phyloP scores from a whole-genome alignment of 2,113 vertebrate species.

The Zapus hudsonius region DNA sequence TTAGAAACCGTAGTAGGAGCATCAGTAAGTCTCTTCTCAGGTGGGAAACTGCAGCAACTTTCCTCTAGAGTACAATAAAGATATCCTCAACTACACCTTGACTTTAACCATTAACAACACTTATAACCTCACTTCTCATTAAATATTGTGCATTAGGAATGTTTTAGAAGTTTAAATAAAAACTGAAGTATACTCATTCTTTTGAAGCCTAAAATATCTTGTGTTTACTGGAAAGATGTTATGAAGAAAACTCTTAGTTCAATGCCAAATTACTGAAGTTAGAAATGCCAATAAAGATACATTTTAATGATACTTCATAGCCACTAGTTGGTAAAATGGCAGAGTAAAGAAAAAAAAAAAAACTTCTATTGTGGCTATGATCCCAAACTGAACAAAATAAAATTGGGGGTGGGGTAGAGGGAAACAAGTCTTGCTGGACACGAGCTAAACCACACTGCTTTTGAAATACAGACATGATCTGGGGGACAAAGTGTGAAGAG shows the following conservation, averaged over 20 bases:
- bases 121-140: conserved; percentile 50
- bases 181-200: background rate
- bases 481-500: background rate
- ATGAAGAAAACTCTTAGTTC: background rate
- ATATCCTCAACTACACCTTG: background rate
- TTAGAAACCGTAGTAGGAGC: background rate
- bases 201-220: background rate
- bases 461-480: background rate
- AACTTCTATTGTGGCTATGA: background rate
- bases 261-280: background rate
- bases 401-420: background rate
- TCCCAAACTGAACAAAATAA: background rate
- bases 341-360: conserved; percentile 37
- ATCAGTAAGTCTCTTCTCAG: conserved; percentile 11
- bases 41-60: conserved; percentile 14
- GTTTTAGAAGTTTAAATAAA: conserved; percentile 21
- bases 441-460: background rate
- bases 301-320: conserved; percentile 1
- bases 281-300: conserved; percentile 43
- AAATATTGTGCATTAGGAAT: conserved; percentile 26
- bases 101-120: background rate
- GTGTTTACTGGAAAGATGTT: conserved; percentile 26
- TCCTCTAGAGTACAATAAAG: background rate
- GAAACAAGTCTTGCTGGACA: background rate
- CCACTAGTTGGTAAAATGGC: conserved; percentile 3